A percentile compares a stretch with the other conserved stretches of the same genome.
Evolutionary conservation across 2,113 vertebrate genomes (phyloP).

Genomic region (Antennarius striatus): DNA sequence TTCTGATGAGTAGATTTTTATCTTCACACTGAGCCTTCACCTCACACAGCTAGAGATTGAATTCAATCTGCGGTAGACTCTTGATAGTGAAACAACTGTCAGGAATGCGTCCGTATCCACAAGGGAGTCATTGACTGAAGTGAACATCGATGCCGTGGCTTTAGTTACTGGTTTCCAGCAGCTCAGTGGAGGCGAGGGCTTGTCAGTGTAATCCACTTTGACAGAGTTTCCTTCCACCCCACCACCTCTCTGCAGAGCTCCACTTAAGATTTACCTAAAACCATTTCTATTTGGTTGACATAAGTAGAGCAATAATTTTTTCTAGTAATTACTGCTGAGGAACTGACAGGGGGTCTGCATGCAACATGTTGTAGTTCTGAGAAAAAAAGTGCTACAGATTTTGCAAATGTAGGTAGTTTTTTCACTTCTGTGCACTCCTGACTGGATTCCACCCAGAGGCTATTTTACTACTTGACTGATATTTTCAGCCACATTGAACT

Average conservation of each 20-base stretch:
- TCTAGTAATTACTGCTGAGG: constrained; percentile 42
- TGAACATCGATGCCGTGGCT: constrained; percentile 42
- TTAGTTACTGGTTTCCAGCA: constrained; percentile 34
- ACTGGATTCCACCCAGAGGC: constrained; percentile 14
- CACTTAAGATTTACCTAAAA: constrained; percentile 51
- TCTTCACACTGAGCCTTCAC: too few species aligned
- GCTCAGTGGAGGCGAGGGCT: constrained; percentile 27
- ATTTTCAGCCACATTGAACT: constrained; percentile 6
- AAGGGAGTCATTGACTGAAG: constrained; percentile 26
- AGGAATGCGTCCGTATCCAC: constrained; percentile 14
- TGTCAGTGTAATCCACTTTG: constrained; percentile 63
- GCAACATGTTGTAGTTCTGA: constrained; percentile 22
- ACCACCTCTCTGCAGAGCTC: constrained; percentile 28
- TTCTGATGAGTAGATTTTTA: too few species aligned
- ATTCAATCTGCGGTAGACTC: too few species aligned
- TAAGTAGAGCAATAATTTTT: constrained; percentile 60
- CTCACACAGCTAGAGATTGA: too few species aligned
- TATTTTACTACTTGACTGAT: constrained; percentile 24
- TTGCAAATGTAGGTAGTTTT: constrained; percentile 39
- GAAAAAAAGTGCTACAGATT: background rate
- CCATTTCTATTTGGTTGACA: constrained; percentile 44
- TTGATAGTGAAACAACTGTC: too few species aligned
- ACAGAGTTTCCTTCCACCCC: constrained; percentile 70
- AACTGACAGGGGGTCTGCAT: constrained; percentile 25
- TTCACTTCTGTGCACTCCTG: constrained; percentile 3